A percentile compares a stretch with the other conserved stretches of the same genome.
These are phyloP conservation scores for Zaprionus capensis DNA, from an alignment of 1,140 invertebrate species.

Conservation along the genomic window DNA sequence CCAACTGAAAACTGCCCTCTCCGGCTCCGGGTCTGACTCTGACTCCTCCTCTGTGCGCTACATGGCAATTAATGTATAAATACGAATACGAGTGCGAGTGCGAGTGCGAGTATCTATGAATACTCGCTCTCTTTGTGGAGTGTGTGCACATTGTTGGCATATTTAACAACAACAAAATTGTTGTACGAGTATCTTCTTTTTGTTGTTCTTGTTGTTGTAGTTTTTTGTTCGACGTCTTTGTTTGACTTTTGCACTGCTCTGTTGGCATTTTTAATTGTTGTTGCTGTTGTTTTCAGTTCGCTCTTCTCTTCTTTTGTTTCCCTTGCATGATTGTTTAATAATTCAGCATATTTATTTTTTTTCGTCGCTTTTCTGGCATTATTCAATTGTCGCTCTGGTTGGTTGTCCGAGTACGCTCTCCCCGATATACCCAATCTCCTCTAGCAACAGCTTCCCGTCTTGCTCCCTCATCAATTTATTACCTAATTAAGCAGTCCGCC, in stretches of 20 bases:
- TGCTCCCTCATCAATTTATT: slow-evolving; percentile 30
- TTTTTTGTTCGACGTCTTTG: slow-evolving; percentile 51
- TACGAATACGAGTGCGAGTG: slow-evolving; percentile 24
- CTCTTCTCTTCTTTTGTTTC: slow-evolving; percentile 19
- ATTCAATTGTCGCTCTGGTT: slow-evolving; percentile 52
- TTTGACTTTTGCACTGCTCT: slow-evolving; percentile 72
- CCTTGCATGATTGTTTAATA: slow-evolving; percentile 44
- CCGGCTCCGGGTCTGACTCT: not conserved
- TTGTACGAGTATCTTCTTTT: slow-evolving; percentile 35
- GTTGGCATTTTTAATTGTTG: slow-evolving; percentile 79
- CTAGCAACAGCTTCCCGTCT: not conserved
- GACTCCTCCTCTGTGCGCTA: slow-evolving; percentile 12
- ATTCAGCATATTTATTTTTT: slow-evolving; percentile 29
- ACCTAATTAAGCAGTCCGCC: slow-evolving; percentile 34
- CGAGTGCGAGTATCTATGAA: slow-evolving; percentile 38
- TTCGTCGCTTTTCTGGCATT: slow-evolving; percentile 33
- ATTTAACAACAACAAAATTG: slow-evolving; percentile 28
- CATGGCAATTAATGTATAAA: slow-evolving; percentile 55
- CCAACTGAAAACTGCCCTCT: slow-evolving; percentile 11
- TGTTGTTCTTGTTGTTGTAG: slow-evolving; percentile 23
- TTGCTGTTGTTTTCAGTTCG: slow-evolving; percentile 33
- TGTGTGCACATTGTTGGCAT: slow-evolving; percentile 43
- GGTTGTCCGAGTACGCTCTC: not conserved
- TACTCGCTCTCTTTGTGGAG: slow-evolving; percentile 35
- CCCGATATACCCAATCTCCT: not conserved